phyloP scores from a whole-genome alignment of 1,140 invertebrate genomes.

The Drosophila asahinai region DNA sequence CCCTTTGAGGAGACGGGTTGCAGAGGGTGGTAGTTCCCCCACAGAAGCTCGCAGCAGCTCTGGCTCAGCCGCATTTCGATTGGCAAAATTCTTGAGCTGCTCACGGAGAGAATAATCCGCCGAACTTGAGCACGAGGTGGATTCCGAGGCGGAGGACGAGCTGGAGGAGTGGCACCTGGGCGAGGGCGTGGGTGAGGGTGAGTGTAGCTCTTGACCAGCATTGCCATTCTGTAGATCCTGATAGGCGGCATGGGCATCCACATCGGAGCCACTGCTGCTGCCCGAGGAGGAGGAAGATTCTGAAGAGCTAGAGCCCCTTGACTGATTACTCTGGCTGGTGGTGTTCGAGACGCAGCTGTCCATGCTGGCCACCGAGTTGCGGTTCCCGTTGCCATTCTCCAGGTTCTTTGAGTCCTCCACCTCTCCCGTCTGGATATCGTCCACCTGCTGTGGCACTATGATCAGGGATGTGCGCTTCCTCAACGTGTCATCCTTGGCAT shows the following conservation, averaged over 20 bases:
- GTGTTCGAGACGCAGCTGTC: constrained; percentile 77
- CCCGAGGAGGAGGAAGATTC: constrained; percentile 15
- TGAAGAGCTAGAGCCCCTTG: constrained; percentile 26
- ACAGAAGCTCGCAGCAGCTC: constrained; percentile 36
- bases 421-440: constrained; percentile 6
- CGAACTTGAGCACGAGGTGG: constrained; percentile 66
- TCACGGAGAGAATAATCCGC: constrained; percentile 80
- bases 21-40: constrained; percentile 10
- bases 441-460: constrained; percentile 79
- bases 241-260: constrained; percentile 74
- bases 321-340: constrained; percentile 68
- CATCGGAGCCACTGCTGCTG: constrained; percentile 55
- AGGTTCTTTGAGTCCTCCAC: not conserved
- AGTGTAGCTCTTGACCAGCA: constrained; percentile 25
- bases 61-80: constrained; percentile 33
- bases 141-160: constrained; percentile 47
- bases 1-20: constrained; percentile 45
- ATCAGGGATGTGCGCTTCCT: constrained; percentile 83
- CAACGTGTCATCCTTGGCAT: constrained; percentile 83
- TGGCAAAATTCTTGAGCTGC: constrained; percentile 77
- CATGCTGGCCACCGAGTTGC: constrained; percentile 79
- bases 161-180: constrained; percentile 45
- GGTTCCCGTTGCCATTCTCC: constrained; percentile 59
- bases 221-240: constrained; percentile 83
- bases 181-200: constrained; percentile 29